Evolutionary conservation across 2,113 vertebrate genomes (phyloP), one percentile per base, ranked within the genome.

Genomic region (Triplophysa tibetana): DNA sequence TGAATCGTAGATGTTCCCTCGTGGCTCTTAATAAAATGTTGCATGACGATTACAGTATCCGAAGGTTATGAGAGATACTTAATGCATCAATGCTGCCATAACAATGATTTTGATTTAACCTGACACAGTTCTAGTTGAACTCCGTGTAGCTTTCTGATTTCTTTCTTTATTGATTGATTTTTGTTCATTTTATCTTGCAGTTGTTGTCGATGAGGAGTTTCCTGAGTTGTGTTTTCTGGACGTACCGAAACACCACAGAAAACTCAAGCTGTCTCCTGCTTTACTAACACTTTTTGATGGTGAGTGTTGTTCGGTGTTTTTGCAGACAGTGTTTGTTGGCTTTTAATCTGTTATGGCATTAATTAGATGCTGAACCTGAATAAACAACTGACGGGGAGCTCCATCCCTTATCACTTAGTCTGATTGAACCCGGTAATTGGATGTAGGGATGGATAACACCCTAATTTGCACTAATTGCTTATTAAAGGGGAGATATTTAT

Each of bases 281-380:
- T 79, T 60, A 68, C 75, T 83, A 56, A 73, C 64, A 64, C 60
- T 64, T 2, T 54, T 10, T 73, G 70, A 79, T 81, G 79, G 81
- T 85, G 79, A 81, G 81, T 83, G 60, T 68, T 60, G 48, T 52
- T 67, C 43, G 75, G 67, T 81, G 78, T 63, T 23, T 67, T 81
- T 78, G 74, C 62, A 77, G n/a, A 72, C 33, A 60, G 33, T 23
- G 19, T 76, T 76, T 16, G 70, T 69, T 48, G 70, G 14, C n/a
- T 23, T 74, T 13, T 38, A 60, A 12, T 17, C n/a, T n/a, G n/a
- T 23, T 60, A 17, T 60, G 70, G 50, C 33, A 26, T 72, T 72
- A 58, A 72, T 72, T 58, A 72, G 70, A 52, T 54, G 68, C 68
- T 72, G 70, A 72, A 72, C 70, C 70, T 72, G 26, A 38, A 45